Percentiles rank a stretch among this genome's conserved stretches.
Conservation (phyloP, 1,140 invertebrate species). For the Ectropis grisescens region DNA sequence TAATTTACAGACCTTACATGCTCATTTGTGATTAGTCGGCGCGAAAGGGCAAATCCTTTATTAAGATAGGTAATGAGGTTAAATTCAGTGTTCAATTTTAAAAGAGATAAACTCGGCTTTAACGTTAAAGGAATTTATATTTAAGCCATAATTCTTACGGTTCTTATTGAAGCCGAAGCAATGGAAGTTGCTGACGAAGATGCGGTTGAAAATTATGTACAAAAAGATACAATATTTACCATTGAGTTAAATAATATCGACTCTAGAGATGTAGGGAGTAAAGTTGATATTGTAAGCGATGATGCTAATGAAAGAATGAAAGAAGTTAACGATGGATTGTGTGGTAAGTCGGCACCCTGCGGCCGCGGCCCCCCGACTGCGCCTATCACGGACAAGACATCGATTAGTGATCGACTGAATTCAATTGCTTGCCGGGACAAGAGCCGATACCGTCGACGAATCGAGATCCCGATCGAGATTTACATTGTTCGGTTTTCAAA, state of each 20-base stretch:
- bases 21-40: conserved; percentile 68
- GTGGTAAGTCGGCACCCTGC: conserved; percentile 69
- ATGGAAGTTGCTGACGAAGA: conserved; percentile 53
- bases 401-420: conserved; percentile 70
- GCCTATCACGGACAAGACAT: conserved; percentile 68
- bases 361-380: conserved; percentile 61
- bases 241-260: conserved; percentile 35
- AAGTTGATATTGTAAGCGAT: conserved; percentile 43
- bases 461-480: conserved; percentile 56
- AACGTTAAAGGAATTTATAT: conserved; percentile 30
- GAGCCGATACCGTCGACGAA: conserved; percentile 56
- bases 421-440: conserved; percentile 65
- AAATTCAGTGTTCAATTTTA: conserved; percentile 34
- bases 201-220: conserved; percentile 62
- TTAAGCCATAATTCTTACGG: conserved; percentile 34
- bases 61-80: conserved; percentile 71
- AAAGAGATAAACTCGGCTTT: conserved; percentile 24
- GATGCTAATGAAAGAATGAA: conserved; percentile 63
- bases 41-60: conserved; percentile 70
- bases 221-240: conserved; percentile 58
- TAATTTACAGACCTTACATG: conserved; percentile 69
- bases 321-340: conserved; percentile 70
- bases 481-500: conserved; percentile 64
- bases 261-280: conserved; percentile 31
- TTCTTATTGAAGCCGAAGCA: conserved; percentile 28